Conservation (phyloP, 2,888 invertebrate species). For the Trimorus sp. region DNA sequence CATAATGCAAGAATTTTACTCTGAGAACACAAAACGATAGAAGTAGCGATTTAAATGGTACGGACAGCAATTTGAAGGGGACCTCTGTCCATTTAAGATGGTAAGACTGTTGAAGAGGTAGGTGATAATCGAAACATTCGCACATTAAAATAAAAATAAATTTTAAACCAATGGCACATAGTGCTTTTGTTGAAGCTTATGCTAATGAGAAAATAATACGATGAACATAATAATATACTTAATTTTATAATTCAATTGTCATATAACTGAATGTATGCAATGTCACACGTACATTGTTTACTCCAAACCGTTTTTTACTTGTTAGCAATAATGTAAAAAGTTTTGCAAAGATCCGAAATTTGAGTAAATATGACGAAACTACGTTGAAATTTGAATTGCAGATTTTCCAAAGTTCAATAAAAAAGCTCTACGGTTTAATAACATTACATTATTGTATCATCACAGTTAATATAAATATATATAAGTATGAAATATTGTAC, state of each 20-base stretch:
- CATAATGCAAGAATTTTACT: too few relatives aligned
- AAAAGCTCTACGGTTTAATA: neutral
- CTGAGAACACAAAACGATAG: too few relatives aligned
- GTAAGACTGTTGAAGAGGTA: too few relatives aligned
- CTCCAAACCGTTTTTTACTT: slow-evolving; percentile 5
- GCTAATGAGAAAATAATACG: slow-evolving; percentile 14
- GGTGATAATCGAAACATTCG: too few relatives aligned
- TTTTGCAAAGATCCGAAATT: slow-evolving; percentile 21
- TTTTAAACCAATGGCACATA: slow-evolving; percentile 6
- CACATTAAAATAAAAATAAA: slow-evolving; percentile 34
- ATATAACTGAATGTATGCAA: too few relatives aligned
- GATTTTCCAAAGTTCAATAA: too few relatives aligned
- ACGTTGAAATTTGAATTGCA: neutral
- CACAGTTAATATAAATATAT: neutral
- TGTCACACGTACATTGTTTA: neutral
- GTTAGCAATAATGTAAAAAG: slow-evolving; percentile 17
- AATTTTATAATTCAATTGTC: too few relatives aligned
- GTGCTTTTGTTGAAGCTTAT: slow-evolving; percentile 8
- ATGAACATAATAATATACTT: too few relatives aligned
- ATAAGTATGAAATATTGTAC: slow-evolving; percentile 9
- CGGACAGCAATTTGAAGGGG: too few relatives aligned
- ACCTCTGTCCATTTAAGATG: too few relatives aligned
- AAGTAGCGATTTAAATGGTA: too few relatives aligned
- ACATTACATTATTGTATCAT: slow-evolving; percentile 7
- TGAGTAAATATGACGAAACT: slow-evolving; percentile 26